phyloP scores from a whole-genome alignment of 2,888 invertebrate species.

The Amphipoea lucens region DNA sequence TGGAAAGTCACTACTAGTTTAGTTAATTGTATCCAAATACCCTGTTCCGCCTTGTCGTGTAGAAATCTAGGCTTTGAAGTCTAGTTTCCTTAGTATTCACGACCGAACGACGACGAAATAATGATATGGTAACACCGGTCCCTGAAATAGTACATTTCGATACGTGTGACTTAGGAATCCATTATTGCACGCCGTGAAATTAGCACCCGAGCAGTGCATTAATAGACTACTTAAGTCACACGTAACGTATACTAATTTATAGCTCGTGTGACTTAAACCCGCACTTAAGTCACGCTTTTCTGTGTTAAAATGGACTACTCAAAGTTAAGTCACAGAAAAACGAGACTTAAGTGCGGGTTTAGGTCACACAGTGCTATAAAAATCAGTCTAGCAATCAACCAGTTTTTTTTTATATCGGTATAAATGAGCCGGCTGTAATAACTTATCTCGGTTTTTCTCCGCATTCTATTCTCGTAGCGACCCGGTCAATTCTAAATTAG shows the following conservation, averaged over 20 bases:
- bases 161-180: not conserved
- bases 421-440: slow-evolving; percentile 29
- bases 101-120: slow-evolving; percentile 1
- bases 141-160: not conserved
- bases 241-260: not conserved
- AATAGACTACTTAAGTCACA: not conserved
- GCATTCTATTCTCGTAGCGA: slow-evolving; percentile 42
- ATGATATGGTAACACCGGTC: not conserved
- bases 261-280: not conserved
- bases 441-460: slow-evolving; percentile 5
- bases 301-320: not conserved
- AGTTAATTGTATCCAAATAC: slow-evolving; percentile 29
- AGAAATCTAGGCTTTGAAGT: not conserved
- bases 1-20: slow-evolving; percentile 34
- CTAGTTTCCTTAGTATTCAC: not conserved
- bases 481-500: slow-evolving; percentile 39
- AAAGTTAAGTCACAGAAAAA: not conserved
- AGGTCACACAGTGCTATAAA: not conserved
- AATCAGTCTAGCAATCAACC: not conserved
- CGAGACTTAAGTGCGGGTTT: too few relatives aligned
- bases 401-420: not conserved
- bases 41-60: not conserved
- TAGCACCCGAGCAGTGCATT: not conserved
- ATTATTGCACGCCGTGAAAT: not conserved
- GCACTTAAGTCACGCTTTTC: not conserved